A percentile compares a stretch with the other conserved stretches of the same genome.
Conservation (phyloP, 1,140 invertebrate species). For the Papilio polyxenes region DNA sequence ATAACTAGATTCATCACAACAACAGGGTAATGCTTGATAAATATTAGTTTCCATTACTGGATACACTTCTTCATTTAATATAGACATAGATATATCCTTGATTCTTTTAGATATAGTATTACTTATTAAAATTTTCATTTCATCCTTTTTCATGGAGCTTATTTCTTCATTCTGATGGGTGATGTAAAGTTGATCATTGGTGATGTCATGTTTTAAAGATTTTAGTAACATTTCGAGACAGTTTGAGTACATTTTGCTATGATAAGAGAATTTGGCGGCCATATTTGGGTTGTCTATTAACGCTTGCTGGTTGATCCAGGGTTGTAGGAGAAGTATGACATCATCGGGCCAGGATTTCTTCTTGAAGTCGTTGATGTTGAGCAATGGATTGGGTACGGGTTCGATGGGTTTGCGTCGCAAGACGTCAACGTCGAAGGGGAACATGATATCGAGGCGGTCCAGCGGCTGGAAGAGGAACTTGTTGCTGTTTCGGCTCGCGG, state of each 20-base stretch:
- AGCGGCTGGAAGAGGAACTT: constrained; percentile 70
- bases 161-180: constrained; percentile 50
- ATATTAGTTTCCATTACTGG: constrained; percentile 54
- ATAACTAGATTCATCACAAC: constrained; percentile 69
- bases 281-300: constrained; percentile 63
- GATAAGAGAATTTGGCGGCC: constrained; percentile 69
- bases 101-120: constrained; percentile 68
- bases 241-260: constrained; percentile 59
- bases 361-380: constrained; percentile 61
- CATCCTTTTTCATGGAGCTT: constrained; percentile 53
- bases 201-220: constrained; percentile 52
- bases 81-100: constrained; percentile 66
- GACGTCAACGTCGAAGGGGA: constrained; percentile 64
- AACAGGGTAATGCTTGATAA: constrained; percentile 63
- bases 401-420: constrained; percentile 61
- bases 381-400: constrained; percentile 59
- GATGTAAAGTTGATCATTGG: constrained; percentile 55
- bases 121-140: constrained; percentile 59
- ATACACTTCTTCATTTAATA: constrained; percentile 67
- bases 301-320: constrained; percentile 65
- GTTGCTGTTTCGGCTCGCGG: constrained; percentile 60
- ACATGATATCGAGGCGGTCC: constrained; percentile 69
- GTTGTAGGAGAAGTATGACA: constrained; percentile 61
- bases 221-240: constrained; percentile 61
- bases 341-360: constrained; percentile 72